Conservation (phyloP, 2,888 invertebrate genomes). For the Drosophila mettleri region DNA sequence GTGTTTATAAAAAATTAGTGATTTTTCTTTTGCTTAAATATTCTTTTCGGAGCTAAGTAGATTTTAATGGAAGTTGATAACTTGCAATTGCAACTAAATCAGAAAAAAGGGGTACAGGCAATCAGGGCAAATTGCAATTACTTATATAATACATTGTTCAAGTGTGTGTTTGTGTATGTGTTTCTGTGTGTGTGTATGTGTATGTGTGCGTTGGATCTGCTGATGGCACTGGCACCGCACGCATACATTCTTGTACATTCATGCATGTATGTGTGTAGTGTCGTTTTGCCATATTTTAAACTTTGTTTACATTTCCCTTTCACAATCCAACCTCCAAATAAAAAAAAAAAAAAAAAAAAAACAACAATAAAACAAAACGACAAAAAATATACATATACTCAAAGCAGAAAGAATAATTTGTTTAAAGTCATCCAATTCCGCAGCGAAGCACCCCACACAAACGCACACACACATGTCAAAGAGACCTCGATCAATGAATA, state of each 20-base stretch:
- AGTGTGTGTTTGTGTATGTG: constrained; percentile 16
- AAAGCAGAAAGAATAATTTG: constrained; percentile 69
- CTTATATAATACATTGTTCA: constrained; percentile 71
- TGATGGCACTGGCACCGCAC: constrained; percentile 6
- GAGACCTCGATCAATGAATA: constrained; percentile 15
- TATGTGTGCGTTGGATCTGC: constrained; percentile 14
- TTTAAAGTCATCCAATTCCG: constrained; percentile 58
- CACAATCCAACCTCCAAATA: constrained; percentile 36
- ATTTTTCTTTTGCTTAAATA: constrained; percentile 12
- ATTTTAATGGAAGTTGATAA: constrained; percentile 31
- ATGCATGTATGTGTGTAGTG: constrained; percentile 11
- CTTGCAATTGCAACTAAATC: constrained; percentile 29
- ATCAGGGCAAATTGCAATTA: constrained; percentile 74
- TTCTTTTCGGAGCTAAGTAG: constrained; percentile 8
- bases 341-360: constrained; percentile 3
- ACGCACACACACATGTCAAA: neutral
- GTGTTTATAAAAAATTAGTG: constrained; percentile 9
- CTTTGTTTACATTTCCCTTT: constrained; percentile 79
- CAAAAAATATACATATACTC: constrained; percentile 34
- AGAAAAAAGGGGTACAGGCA: constrained; percentile 45
- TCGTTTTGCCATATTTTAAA: constrained; percentile 48
- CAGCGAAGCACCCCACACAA: constrained; percentile 28
- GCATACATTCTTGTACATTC: neutral
- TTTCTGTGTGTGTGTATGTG: constrained; percentile 21
- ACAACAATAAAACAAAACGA: constrained; percentile 14